phyloP scores from a whole-genome alignment of 2,888 invertebrate species.

The Gymnoscelis rufifasciata region DNA sequence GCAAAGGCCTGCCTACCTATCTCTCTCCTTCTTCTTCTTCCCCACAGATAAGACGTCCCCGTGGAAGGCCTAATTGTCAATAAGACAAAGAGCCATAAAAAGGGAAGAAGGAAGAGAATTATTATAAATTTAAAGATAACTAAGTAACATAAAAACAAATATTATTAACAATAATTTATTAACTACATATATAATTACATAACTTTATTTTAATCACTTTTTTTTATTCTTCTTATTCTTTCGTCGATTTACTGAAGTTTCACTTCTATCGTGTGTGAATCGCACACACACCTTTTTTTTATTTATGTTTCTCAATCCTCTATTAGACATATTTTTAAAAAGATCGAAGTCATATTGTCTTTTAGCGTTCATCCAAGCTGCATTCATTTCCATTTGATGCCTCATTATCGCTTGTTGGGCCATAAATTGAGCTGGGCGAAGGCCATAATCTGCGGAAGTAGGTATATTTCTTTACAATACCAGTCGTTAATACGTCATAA shows the following conservation, averaged over 20 bases:
- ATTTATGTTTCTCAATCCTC: too few species aligned
- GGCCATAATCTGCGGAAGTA: conserved; percentile 47
- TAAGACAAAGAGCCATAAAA: too few species aligned
- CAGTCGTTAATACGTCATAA: conserved; percentile 48
- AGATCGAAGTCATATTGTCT: conserved; percentile 64
- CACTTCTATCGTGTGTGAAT: too few species aligned
- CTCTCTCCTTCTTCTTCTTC: too few species aligned
- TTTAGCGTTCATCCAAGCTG: conserved; percentile 64
- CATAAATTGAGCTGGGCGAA: conserved; percentile 47
- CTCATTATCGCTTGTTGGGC: conserved; percentile 52
- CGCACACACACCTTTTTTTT: too few species aligned
- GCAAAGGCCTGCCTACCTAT: too few species aligned
- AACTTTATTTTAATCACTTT: conserved; percentile 29
- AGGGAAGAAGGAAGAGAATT: too few species aligned
- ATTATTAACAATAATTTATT: conserved; percentile 11
- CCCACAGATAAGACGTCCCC: too few species aligned
- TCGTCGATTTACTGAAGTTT: too few species aligned
- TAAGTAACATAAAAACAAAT: not conserved
- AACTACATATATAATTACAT: not conserved
- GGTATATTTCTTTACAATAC: conserved; percentile 45
- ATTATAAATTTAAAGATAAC: too few species aligned
- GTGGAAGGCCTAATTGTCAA: too few species aligned
- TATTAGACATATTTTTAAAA: conserved; percentile 63
- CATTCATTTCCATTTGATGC: conserved; percentile 64
- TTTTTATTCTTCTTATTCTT: too few species aligned